Evolutionary conservation across 2,888 invertebrate species (phyloP), one percentile per base, ranked within the genome.

Genomic region (Lordiphosa fenestrarum): DNA sequence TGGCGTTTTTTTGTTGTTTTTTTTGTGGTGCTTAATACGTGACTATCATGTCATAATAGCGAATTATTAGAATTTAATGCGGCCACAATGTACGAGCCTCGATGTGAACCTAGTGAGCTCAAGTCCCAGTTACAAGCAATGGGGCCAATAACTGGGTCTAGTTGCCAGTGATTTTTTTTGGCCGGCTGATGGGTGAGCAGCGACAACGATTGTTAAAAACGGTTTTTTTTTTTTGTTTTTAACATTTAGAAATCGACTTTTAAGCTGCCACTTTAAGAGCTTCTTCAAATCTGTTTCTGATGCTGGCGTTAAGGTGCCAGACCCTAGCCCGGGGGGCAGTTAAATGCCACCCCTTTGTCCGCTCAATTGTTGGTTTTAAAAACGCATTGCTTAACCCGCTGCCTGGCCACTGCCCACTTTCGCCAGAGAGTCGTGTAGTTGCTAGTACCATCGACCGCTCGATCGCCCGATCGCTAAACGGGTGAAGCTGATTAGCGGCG

Each of bases 1-100:
- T 41, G 53, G 55, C 23, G 51, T 62, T 48, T 56, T 55, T 62
- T 48, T 56, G 53, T 23, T 52, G 60, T 67, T 53, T 66, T 51
- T 69, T 57, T 51, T 49, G 74, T 72, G 75, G 77, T 69, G 73
- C 66, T 59, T 80, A 80, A 80, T 80, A 82, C 84, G 84, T 80
- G 84, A 80, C 84, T 80, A 80, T 84, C 78, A 82, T 82, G 78
- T 80, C 78, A 80, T 84, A 80, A 84, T 78, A 80, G 84, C 80
- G 78, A 84, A 78, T 82, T 80, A 80, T 80, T 84, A 80, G 83
- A 84, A 82, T 84, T 78, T 80, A 84, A 80, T 80, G 78, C 72
- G 78, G 71, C 63, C 67, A 55, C 69, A 50, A 56, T 61, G 60
- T 50, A 47, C 46, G 57, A 57, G 61, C 52, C 61, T 44, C 54